These are phyloP conservation scores for Notechis scutatus DNA, from an alignment of 2,113 vertebrate genomes.

Conservation along the genomic window DNA sequence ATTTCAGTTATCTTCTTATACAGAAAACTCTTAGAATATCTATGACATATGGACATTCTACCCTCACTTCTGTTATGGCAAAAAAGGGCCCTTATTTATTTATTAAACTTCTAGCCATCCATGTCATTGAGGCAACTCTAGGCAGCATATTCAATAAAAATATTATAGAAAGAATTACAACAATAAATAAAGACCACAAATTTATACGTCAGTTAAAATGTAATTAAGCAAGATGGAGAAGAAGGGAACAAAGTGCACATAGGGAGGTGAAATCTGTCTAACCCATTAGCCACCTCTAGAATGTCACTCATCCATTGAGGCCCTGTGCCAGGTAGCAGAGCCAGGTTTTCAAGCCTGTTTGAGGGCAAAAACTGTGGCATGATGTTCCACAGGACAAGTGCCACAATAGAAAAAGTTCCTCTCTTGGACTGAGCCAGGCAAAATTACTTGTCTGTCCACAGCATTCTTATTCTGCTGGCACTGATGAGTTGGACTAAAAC, in stretches of 20 bases:
- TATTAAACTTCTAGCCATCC: too few species aligned
- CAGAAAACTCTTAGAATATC: background rate
- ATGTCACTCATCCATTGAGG: background rate
- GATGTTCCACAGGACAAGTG: background rate
- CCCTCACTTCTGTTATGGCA: background rate
- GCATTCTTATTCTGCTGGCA: background rate
- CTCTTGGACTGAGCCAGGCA: background rate
- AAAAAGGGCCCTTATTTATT: background rate
- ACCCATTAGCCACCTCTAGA: background rate
- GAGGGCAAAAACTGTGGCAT: background rate
- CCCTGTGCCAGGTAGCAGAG: background rate
- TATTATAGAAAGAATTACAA: background rate
- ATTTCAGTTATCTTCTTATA: background rate
- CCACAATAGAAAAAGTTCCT: background rate
- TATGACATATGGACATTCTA: background rate
- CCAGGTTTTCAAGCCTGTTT: background rate
- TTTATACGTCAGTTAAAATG: background rate
- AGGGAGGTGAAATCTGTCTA: background rate
- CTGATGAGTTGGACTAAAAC: background rate
- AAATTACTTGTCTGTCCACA: background rate
- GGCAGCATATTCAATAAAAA: too few species aligned
- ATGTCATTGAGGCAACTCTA: too few species aligned
- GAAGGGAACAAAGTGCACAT: background rate
- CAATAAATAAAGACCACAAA: background rate
- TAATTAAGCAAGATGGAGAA: background rate